Base-by-base conservation (phyloP, 2,797 vertebrate genomes). In the Hippocampus kuda region DNA sequence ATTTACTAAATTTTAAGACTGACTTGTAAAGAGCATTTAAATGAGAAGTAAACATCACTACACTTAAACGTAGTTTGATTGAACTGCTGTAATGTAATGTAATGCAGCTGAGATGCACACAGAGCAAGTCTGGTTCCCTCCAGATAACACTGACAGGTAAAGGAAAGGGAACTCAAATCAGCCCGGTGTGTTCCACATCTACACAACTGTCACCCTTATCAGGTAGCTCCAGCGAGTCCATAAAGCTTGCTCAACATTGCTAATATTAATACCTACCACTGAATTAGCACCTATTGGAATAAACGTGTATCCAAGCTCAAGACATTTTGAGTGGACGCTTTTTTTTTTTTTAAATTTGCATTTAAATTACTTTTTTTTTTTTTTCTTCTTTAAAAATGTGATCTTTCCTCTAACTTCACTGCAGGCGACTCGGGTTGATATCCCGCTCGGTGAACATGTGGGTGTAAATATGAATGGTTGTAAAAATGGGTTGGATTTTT, bases 201-300 rank as follows among this genome's bases (percentile, higher is more conserved):
- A 70, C 71, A 59, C 73, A 77, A 68, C 72, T 54, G 53, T 56
- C 63, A 69, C 65, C 60, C 84, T 87, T 89, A 87, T 88, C 85
- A 80, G 85, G 71, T 81, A 72, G 73, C 79, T 81, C 75, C 86
- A 88, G 86, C 84, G 78, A 78, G 73, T 69, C 81, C 83, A 77
- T 12, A 51, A 70, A 83, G 78, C 79, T 76, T 73, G 73, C 78
- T 64, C 12, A 82, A 83, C 72, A 78, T 72, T 76, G 67, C 79
- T 80, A 38, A 9, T 49, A 1, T 64, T 78, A 72, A 72, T 72
- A 53, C 77, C 70, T 22, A 71, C 59, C 0, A 46, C 60, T 72
- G 70, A 79, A 79, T 81, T 71, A 69, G 68, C 56, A 66, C 70
- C 78, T 68, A 74, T 66, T 70, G 57, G 69, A 78, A 77, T 76